phyloP scores from a whole-genome alignment of 2,797 vertebrate genomes.

The Apogon hyalosoma region DNA sequence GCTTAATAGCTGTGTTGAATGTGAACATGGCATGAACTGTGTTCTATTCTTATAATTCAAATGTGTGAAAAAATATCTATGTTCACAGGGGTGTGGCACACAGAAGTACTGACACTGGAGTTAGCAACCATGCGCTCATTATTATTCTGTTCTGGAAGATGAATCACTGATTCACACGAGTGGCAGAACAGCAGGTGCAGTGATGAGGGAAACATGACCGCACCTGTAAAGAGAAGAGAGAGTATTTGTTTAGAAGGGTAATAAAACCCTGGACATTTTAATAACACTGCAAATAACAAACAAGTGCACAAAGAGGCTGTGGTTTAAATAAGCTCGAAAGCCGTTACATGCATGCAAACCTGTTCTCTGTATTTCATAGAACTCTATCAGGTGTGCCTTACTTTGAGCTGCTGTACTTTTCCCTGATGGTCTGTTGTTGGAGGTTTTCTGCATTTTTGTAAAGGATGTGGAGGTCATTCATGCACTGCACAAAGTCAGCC shows the following conservation, averaged over 20 bases:
- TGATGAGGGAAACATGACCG: conserved; percentile 68
- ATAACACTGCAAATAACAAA: neutral
- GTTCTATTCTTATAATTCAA: too few species aligned
- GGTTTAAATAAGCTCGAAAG: neutral
- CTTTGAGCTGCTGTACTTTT: conserved; percentile 90
- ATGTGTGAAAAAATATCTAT: too few species aligned
- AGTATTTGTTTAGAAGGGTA: neutral
- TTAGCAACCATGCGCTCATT: conserved; percentile 31
- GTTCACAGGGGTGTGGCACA: neutral
- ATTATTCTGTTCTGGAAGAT: conserved; percentile 2
- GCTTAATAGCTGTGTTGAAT: too few species aligned
- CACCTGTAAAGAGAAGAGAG: conserved; percentile 67
- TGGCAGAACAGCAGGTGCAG: conserved; percentile 66
- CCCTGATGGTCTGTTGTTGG: conserved; percentile 89
- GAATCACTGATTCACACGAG: conserved; percentile 37
- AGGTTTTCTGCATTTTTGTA: conserved; percentile 79
- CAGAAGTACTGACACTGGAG: conserved; percentile 11
- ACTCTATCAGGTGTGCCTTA: conserved; percentile 70
- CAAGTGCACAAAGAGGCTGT: neutral
- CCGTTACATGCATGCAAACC: neutral
- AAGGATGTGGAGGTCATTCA: conserved; percentile 87
- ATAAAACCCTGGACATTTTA: neutral
- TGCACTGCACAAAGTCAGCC: conserved; percentile 87
- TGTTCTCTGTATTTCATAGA: neutral
- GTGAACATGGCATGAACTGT: too few species aligned